Base-by-base conservation (phyloP, 1,140 invertebrate species). In the Globodera ellingtonae region DNA sequence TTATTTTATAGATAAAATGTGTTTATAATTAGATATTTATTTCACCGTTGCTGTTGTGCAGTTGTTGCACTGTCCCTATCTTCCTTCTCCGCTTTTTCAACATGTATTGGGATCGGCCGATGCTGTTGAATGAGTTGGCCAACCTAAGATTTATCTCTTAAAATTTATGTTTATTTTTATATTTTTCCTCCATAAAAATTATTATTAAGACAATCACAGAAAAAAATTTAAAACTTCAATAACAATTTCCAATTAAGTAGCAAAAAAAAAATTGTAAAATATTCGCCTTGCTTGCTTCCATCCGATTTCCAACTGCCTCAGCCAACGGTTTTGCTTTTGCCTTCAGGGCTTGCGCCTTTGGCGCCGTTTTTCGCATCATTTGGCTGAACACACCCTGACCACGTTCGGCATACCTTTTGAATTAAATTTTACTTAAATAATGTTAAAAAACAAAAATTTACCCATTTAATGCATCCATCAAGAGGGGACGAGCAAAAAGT, bases 271-370 rank as follows among this genome's bases (percentile, higher is more conserved):
- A 59, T 59, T 15, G 18, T 15, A n/a, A 62, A 52, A 9, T 9
- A 62, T 15, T 15, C 56, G 15, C 52, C 67, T 52, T 82, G 65
- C 50, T 66, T 18, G 72, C 83, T 72, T 88, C 87, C 72, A 88
- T 88, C 52, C 79, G 75, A n/a, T 82, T 86, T 47, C 87, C 88
- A n/a, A 86, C 87, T 46, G 87, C 86, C 48, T 83, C 83, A n/a
- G 87, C 88, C 18, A 88, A 62, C 4, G 87, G 87, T 10, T 78
- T 85, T 21, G 87, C 88, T 72, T 89, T 88, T 24, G 89, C 88
- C 62, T 84, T 82, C 7, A 89, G 59, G 9, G 87, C 87, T 78
- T 89, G 88, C 18, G 87, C 87, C 72, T 85, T 89, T 69, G 87
- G 88, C 72, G 87, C 87, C 18, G 89, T 89, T 81, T 89, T 88